Evolutionary conservation across 2,113 vertebrate species (phyloP).

Genomic region (Dicentrarchus labrax): DNA sequence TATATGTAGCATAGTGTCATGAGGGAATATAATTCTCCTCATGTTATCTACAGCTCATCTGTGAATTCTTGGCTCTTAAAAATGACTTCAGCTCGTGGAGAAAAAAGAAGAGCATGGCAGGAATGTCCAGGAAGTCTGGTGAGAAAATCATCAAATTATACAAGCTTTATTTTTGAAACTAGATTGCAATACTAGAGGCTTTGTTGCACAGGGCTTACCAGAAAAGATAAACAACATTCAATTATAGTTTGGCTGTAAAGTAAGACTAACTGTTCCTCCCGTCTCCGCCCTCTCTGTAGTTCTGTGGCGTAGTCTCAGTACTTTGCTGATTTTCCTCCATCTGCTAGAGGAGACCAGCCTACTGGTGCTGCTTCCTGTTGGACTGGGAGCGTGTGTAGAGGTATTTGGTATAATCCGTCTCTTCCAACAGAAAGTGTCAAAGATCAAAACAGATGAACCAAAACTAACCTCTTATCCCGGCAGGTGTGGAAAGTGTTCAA

Average conservation of each 20-base stretch:
- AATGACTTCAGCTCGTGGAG: slow-evolving; percentile 98
- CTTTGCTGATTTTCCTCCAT: slow-evolving; percentile 94
- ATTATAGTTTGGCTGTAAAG: neutral
- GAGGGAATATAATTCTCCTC: neutral
- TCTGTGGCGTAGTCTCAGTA: slow-evolving; percentile 95
- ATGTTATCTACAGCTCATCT: slow-evolving; percentile 88
- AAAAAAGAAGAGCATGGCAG: slow-evolving; percentile 94
- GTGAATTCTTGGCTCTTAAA: slow-evolving; percentile 97
- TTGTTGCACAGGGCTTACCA: neutral
- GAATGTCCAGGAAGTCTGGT: slow-evolving; percentile 97
- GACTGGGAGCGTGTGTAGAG: slow-evolving; percentile 93
- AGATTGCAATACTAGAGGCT: neutral
- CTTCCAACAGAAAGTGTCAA: slow-evolving; percentile 10
- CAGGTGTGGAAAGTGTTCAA: slow-evolving; percentile 96
- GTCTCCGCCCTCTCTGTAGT: slow-evolving; percentile 79
- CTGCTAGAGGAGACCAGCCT: slow-evolving; percentile 94
- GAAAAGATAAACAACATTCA: neutral
- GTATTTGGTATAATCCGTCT: slow-evolving; percentile 68
- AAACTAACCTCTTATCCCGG: neutral
- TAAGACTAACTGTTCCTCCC: neutral
- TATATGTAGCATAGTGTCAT: neutral
- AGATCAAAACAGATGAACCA: neutral
- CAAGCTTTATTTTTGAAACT: neutral
- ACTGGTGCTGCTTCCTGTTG: slow-evolving; percentile 92
- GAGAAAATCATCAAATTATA: slow-evolving; percentile 10